Conservation (phyloP, 2,113 vertebrate genomes). For the Limanda limanda region DNA sequence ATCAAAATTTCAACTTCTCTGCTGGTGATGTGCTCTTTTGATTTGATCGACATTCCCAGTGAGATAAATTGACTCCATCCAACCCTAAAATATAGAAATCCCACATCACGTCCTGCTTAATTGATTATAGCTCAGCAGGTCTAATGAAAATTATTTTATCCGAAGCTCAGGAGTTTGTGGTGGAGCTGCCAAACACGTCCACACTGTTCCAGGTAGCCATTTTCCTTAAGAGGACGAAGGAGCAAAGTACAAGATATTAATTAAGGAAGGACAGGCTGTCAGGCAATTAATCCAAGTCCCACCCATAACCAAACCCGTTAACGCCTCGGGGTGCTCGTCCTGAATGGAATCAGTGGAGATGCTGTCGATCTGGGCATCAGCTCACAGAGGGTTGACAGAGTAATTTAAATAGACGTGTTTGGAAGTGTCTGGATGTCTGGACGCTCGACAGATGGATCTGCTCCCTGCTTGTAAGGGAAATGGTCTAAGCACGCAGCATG, state of each 20-base stretch:
- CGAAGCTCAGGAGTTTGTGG: slow-evolving; percentile 33
- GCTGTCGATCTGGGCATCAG: background rate
- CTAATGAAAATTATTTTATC: slow-evolving; percentile 63
- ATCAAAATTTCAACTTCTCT: background rate
- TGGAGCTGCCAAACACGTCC: slow-evolving; percentile 54
- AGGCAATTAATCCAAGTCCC: slow-evolving; percentile 46
- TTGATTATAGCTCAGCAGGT: slow-evolving; percentile 44
- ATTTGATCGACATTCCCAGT: slow-evolving; percentile 2
- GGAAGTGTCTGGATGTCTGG: background rate
- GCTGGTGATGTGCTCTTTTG: background rate
- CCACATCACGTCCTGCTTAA: slow-evolving; percentile 42
- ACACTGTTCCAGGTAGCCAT: slow-evolving; percentile 56
- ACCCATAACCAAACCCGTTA: slow-evolving; percentile 25
- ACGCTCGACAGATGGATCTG: background rate
- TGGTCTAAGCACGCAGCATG: no score
- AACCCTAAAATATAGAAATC: slow-evolving; percentile 12
- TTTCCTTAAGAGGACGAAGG: slow-evolving; percentile 56
- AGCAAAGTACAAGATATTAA: slow-evolving; percentile 64
- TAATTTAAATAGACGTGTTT: slow-evolving; percentile 14
- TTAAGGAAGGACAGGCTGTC: slow-evolving; percentile 48
- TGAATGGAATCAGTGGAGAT: slow-evolving; percentile 12
- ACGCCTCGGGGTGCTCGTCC: background rate
- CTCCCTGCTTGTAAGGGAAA: background rate
- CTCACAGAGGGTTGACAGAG: slow-evolving; percentile 23
- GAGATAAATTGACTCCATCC: slow-evolving; percentile 2